These are phyloP conservation scores for Petroica traversi DNA, from an alignment of 2,113 vertebrate genomes.

Conservation along the genomic window DNA sequence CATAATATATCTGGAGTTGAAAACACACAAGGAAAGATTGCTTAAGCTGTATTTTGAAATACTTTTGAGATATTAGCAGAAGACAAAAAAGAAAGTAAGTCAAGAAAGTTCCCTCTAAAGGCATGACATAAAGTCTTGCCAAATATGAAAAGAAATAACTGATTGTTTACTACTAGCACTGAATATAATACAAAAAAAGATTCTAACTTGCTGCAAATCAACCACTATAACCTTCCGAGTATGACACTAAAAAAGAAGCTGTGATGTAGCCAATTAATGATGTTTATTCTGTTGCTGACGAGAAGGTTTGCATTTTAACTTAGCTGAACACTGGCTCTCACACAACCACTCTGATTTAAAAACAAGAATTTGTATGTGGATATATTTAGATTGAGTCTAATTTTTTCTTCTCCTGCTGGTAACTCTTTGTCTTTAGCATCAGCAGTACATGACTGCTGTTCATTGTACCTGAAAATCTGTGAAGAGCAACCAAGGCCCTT, in stretches of 20 bases:
- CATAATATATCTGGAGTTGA: not conserved
- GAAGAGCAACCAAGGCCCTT: not conserved
- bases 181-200: not conserved
- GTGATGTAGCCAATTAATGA: not conserved
- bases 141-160: not conserved
- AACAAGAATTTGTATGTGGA: not conserved
- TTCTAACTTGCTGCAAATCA: not conserved
- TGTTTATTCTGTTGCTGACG: not conserved
- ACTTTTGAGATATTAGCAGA: not conserved
- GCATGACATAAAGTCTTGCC: not conserved
- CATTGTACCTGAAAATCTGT: rapidly evolving
- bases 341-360: not conserved
- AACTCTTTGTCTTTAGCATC: not conserved
- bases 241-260: not conserved
- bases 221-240: no score
- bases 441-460: not conserved
- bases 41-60: not conserved
- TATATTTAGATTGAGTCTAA: not conserved
- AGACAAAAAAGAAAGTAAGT: not conserved
- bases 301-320: not conserved
- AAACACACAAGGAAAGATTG: not conserved
- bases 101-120: not conserved
- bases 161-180: not conserved
- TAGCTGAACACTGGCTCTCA: not conserved
- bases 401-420: not conserved